Base-by-base conservation (phyloP, 2,797 vertebrate species). In the Neomorphus geoffroyi region DNA sequence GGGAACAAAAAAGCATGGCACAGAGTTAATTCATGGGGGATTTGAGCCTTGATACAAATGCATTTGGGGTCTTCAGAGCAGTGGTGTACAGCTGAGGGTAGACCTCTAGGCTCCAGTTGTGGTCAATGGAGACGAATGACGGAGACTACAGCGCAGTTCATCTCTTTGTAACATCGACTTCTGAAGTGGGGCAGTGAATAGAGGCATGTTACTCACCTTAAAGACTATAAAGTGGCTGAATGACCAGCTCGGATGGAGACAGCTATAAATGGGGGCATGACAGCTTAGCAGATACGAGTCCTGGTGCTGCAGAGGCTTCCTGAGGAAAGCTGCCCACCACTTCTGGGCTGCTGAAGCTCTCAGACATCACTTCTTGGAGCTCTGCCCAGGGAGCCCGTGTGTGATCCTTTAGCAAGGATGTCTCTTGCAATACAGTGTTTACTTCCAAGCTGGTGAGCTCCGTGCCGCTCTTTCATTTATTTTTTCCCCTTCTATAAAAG, bases 391-490 rank as follows among this genome's bases (percentile, higher is more conserved):
- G n/a, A 69, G 78, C 70, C 50, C 4, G 4, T 37, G 37, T 5
- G 5, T 6, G 48, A n/a, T 30, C 37, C 53, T 6, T 13, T 5
- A 56, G n/a, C 28, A n/a, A 37, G 45, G 45, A 53, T 10, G 2
- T 30, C 67, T 75, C 65, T 13, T 35, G 46, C 37, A 35, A 7
- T 4, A 10, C 60, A n/a, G 21, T 5, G 13, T 24, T 79, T 6
- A 3, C n/a, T 58, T 72, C 64, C 41, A 18, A 24, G 35, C 12
- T 70, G 22, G 11, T 64, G 15, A 85, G 26, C 35, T 86, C 61
- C 32, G 5, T 5, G 27, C 6, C n/a, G 8, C 0, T 0, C 60
- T 32, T 32, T 15, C 43, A 5, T 28, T 27, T 35, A 2, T 21
- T 24, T 18, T 13, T 21, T 60, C 32, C 10, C 17, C 22, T n/a